These are phyloP conservation scores for Ceratosolen fusciceps DNA, from an alignment of 1,140 invertebrate species.

Conservation along the genomic window DNA sequence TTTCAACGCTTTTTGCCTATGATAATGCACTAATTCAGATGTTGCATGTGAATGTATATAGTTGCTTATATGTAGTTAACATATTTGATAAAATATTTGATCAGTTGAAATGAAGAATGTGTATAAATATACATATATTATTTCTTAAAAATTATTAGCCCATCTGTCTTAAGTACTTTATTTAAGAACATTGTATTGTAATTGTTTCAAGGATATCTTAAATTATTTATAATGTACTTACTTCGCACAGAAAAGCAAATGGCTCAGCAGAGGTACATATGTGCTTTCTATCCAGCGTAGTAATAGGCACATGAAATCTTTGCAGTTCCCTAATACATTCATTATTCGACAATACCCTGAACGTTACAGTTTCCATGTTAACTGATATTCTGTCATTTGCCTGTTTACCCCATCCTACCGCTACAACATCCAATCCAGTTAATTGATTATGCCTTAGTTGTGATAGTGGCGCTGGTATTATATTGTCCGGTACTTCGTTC, in stretches of 20 bases:
- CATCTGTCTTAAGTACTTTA: too few species aligned
- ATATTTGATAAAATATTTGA: too few species aligned
- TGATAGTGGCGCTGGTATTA: background rate
- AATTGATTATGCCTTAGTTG: background rate
- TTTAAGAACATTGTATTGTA: too few species aligned
- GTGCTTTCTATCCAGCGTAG: background rate
- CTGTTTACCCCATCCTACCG: background rate
- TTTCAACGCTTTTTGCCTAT: too few species aligned
- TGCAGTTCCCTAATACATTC: background rate
- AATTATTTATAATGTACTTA: constrained; percentile 9
- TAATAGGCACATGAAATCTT: background rate
- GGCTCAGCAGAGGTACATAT: background rate
- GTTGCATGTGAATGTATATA: too few species aligned
- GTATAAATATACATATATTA: too few species aligned
- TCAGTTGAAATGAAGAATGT: too few species aligned
- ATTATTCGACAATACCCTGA: background rate
- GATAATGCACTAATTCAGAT: too few species aligned
- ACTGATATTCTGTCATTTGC: background rate
- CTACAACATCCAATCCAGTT: background rate
- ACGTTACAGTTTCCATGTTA: background rate
- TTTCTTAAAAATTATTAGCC: too few species aligned
- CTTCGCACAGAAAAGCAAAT: background rate
- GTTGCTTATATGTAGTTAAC: too few species aligned
- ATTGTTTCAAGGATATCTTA: too few species aligned
- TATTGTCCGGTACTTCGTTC: background rate